Percentiles rank a stretch among this genome's conserved stretches.
These are phyloP conservation scores for Spea bombifrons DNA, from an alignment of 2,113 vertebrate genomes.

Conservation along the genomic window DNA sequence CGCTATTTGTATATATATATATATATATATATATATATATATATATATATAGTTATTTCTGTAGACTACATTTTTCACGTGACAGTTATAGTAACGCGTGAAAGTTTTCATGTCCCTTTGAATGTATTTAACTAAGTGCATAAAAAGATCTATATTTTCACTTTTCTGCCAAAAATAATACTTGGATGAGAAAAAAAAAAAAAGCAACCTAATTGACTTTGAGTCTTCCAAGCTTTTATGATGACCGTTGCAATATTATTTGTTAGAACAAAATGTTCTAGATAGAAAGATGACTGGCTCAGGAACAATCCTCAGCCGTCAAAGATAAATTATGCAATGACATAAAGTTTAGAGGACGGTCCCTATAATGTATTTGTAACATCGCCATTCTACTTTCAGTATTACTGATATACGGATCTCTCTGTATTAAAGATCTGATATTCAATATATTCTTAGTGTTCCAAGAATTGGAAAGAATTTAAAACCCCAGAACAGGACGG, in stretches of 20 bases:
- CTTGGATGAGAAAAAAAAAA: constrained; percentile 7
- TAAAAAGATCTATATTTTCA: background rate
- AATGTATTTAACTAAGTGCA: background rate
- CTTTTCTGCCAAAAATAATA: constrained; percentile 31
- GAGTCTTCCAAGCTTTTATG: constrained; percentile 42
- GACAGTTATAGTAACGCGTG: no score
- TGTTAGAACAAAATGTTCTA: constrained; percentile 40
- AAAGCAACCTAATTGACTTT: constrained; percentile 42
- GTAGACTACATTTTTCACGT: no score
- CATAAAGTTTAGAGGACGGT: background rate
- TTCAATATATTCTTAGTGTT: no score
- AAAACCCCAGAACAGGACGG: no score
- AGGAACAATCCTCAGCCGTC: constrained; percentile 22
- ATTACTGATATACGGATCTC: no score
- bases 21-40: no score
- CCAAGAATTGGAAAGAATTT: no score
- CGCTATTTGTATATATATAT: no score
- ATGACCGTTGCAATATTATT: constrained; percentile 38
- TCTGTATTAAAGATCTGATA: no score
- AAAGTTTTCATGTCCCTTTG: background rate
- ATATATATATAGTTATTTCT: no score
- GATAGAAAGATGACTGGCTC: constrained; percentile 27
- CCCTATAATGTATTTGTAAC: no score
- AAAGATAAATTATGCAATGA: constrained; percentile 20
- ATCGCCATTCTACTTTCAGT: no score